Conservation (phyloP, 2,113 vertebrate genomes). For the Hippocampus zosterae region DNA sequence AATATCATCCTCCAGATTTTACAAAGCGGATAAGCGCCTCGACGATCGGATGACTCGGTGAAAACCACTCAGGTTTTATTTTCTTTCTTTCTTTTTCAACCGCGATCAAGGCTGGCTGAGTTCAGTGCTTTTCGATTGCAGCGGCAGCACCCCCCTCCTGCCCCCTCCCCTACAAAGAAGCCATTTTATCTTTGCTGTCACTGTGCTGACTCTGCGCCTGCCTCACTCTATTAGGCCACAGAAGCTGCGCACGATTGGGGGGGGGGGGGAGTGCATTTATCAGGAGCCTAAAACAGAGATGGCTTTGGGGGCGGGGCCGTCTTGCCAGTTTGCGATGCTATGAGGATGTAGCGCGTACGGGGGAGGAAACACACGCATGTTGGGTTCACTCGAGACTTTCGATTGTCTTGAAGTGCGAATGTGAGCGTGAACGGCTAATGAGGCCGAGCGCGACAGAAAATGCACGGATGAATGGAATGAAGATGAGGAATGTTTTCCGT, state of each 20-base stretch:
- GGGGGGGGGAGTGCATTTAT: constrained; percentile 49
- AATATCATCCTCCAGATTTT: constrained; percentile 42
- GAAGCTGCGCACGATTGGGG: constrained; percentile 48
- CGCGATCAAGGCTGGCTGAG: constrained; percentile 49
- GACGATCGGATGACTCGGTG: constrained; percentile 26
- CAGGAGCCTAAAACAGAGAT: constrained; percentile 34
- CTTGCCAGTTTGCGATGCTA: constrained; percentile 22
- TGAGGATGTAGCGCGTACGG: background rate
- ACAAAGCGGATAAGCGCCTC: constrained; percentile 49
- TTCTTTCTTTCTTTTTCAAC: constrained; percentile 24
- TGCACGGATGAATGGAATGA: background rate
- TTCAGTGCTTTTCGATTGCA: constrained; percentile 54
- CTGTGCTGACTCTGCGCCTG: constrained; percentile 36
- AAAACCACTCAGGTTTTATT: constrained; percentile 41
- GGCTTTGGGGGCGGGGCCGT: constrained; percentile 40
- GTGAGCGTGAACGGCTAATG: background rate
- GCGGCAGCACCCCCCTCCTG: constrained; percentile 2
- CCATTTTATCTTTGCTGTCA: constrained; percentile 64
- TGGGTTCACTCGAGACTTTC: background rate
- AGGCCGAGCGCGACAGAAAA: background rate
- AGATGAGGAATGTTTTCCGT: background rate
- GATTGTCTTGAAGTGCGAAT: too few relatives aligned
- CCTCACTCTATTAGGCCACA: constrained; percentile 47
- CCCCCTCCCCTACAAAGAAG: constrained; percentile 42
- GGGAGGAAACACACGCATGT: background rate